Percentiles rank a stretch among this genome's conserved stretches.
phyloP scores from a whole-genome alignment of 2,797 vertebrate genomes.

The Labroides dimidiatus region DNA sequence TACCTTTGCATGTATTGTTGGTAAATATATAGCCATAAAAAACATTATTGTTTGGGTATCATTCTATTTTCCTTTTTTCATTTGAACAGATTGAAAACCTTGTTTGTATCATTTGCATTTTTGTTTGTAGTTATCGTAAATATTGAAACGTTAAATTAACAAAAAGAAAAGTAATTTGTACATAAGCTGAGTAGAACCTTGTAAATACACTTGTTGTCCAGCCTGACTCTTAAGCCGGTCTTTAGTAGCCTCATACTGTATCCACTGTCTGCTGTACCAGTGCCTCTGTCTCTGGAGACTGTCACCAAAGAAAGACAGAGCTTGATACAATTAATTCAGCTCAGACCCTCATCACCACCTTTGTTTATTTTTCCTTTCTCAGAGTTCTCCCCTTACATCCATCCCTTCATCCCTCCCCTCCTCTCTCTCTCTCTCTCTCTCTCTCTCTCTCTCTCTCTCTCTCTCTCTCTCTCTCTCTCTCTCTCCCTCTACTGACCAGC shows the following conservation, averaged over 20 bases:
- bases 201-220: neutral
- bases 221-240: slow-evolving; percentile 14
- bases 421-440: neutral
- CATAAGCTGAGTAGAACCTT: neutral
- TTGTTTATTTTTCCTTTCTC: slow-evolving; percentile 84
- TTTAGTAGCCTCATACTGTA: slow-evolving; percentile 11
- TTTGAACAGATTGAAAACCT: too few relatives aligned
- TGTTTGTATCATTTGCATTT: too few relatives aligned
- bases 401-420: slow-evolving; percentile 61
- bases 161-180: neutral
- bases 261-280: slow-evolving; percentile 48
- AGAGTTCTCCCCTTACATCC: slow-evolving; percentile 82
- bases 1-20: too few relatives aligned
- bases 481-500: slow-evolving; percentile 2
- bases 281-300: slow-evolving; percentile 52
- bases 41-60: too few relatives aligned
- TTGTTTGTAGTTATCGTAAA: too few relatives aligned
- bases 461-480: slow-evolving; percentile 23
- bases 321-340: slow-evolving; percentile 75
- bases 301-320: slow-evolving; percentile 47
- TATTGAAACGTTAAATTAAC: too few relatives aligned
- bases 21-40: too few relatives aligned
- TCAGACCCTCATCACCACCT: slow-evolving; percentile 77
- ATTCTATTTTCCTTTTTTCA: too few relatives aligned
- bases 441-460: too few relatives aligned